These are phyloP conservation scores for Catharus ustulatus DNA, from an alignment of 2,797 vertebrate species.

Conservation along the genomic window DNA sequence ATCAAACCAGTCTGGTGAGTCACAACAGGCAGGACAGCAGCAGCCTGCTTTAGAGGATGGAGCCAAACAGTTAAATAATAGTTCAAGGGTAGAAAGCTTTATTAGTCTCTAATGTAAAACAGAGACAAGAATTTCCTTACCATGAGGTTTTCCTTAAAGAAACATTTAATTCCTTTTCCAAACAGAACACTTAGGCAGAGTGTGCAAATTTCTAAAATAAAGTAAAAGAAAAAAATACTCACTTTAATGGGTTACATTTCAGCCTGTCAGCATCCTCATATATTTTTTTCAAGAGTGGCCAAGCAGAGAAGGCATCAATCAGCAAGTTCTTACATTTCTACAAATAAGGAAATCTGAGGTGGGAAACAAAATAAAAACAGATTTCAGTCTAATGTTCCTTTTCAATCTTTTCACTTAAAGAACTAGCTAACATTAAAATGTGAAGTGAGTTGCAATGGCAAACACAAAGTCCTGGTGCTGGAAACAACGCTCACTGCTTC, in stretches of 20 bases:
- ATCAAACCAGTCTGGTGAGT: background rate
- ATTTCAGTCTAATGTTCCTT: background rate
- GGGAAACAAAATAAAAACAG: accelerated
- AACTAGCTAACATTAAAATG: background rate
- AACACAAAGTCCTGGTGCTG: background rate
- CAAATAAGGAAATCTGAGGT: background rate
- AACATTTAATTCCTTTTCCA: background rate
- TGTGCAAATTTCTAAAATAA: background rate
- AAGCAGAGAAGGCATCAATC: background rate
- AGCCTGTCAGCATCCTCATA: background rate
- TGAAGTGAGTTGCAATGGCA: background rate
- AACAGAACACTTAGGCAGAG: background rate
- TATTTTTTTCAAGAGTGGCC: background rate
- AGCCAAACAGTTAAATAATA: background rate
- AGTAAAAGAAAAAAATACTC: background rate
- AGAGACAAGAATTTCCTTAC: background rate
- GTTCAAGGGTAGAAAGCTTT: background rate
- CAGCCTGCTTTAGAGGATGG: background rate
- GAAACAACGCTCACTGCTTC: background rate
- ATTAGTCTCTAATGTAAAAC: background rate
- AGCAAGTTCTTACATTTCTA: background rate
- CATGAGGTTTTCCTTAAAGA: background rate
- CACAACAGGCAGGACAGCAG: background rate
- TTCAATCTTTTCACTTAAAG: background rate
- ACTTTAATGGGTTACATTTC: background rate